Percentiles rank a stretch among this genome's conserved stretches.
phyloP scores from a whole-genome alignment of 35 echinoderm and acorn worm genomes.

The Antedon bifida region DNA sequence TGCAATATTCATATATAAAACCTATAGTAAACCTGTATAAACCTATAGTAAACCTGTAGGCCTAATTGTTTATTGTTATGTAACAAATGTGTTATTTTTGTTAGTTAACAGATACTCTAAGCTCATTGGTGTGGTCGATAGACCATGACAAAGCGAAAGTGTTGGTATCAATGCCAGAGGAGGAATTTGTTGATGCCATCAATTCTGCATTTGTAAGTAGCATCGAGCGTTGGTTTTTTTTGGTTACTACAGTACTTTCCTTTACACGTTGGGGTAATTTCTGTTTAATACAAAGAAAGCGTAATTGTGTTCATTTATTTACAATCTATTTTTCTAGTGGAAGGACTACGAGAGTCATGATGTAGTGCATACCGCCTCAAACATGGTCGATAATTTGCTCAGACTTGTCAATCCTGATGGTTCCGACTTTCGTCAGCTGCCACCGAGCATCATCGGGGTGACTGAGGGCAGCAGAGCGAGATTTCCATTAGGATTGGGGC shows the following conservation, averaged over 20 bases:
- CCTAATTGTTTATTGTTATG: no score
- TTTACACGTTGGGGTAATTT: neutral
- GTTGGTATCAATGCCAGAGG: constrained; percentile 42
- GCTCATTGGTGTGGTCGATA: constrained; percentile 86
- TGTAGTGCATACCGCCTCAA: constrained; percentile 27
- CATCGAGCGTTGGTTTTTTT: neutral
- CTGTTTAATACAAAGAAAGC: neutral
- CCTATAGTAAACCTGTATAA: no score
- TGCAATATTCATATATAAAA: no score
- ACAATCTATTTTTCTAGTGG: constrained; percentile 33
- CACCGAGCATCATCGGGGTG: constrained; percentile 64
- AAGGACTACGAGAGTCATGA: constrained; percentile 59
- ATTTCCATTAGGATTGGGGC: constrained; percentile 82
- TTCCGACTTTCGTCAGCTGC: constrained; percentile 61
- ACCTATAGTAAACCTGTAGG: no score
- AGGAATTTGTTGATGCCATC: constrained; percentile 84
- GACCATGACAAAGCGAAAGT: constrained; percentile 51
- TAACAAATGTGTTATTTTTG: no score
- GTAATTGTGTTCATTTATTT: no score
- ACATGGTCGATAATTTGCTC: constrained; percentile 48
- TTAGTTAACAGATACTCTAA: constrained; percentile 65
- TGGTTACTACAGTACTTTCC: no score
- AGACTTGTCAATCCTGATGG: constrained; percentile 48
- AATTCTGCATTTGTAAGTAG: constrained; percentile 97
- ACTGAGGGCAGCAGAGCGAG: constrained; percentile 63